These are phyloP conservation scores for Andrena bicolor DNA, from an alignment of 2,888 invertebrate genomes.

Conservation along the genomic window DNA sequence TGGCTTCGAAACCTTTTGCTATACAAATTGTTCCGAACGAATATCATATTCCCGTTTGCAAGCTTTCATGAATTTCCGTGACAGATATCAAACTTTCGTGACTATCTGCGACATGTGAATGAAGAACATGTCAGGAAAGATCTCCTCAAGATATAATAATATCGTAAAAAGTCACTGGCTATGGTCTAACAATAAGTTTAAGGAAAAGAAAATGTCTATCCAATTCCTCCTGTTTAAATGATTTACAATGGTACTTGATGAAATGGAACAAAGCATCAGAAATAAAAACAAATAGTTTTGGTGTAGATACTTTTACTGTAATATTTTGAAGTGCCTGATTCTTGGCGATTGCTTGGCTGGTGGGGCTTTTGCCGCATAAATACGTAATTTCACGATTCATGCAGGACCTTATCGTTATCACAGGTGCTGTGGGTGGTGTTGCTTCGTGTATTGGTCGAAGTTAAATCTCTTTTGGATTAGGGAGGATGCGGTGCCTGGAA, in stretches of 20 bases:
- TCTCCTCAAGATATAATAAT: neutral
- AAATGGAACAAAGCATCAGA: neutral
- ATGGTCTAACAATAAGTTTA: neutral
- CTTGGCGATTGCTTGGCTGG: neutral
- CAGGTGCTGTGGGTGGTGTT: conserved; percentile 42
- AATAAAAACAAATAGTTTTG: no score
- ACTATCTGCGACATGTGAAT: neutral
- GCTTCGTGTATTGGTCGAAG: conserved; percentile 37
- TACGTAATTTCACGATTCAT: conserved; percentile 75
- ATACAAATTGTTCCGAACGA: conserved; percentile 8
- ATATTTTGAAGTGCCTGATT: neutral
- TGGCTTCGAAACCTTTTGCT: conserved; percentile 1
- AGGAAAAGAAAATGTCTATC: neutral
- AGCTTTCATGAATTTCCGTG: conserved; percentile 66
- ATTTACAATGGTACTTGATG: neutral
- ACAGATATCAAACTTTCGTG: neutral
- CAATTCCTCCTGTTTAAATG: neutral
- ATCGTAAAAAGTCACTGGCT: neutral
- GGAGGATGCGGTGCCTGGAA: conserved; percentile 30
- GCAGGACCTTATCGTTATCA: conserved; percentile 71
- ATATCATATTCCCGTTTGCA: conserved; percentile 31
- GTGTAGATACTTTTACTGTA: no score
- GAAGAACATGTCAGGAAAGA: no score
- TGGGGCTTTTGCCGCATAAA: conserved; percentile 72
- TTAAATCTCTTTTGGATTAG: conserved; percentile 66